Base-by-base conservation (phyloP, 2,113 vertebrate species). In the Aegotheles bennettii region DNA sequence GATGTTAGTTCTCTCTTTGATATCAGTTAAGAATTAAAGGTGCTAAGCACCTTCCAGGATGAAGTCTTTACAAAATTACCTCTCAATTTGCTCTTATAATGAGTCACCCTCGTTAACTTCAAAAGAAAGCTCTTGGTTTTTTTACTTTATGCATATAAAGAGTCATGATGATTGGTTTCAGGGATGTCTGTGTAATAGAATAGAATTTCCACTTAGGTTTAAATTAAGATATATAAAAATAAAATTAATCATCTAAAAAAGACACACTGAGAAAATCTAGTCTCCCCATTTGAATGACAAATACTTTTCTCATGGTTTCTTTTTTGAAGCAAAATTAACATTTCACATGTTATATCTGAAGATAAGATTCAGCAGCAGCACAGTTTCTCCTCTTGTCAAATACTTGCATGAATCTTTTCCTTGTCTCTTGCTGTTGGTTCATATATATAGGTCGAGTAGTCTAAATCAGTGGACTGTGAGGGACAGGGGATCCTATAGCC, bases 401-500 rank as follows among this genome's bases (percentile, higher is more conserved):
- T 69, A 51, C 51, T 64, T 82, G 4, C 28, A 21, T 33, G 5
- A 56, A 29, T 57, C 8, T 36, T 77, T 77, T 38, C 26, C 17
- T 80, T 75, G 15, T 19, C 31, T 87, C 20, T 71, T 56, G 16
- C 11, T 84, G 28, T 11, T 64, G 40, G 11, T 63, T 16, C 7
- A 0, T 70, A 3, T 5, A 13, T 3, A 61, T 24, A 2, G 18
- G 4, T 24, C n/a, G n/a, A n/a, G 24, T 35, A 13, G 9, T 53
- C 42, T 63, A 33, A 48, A 73, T n/a, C 8, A 40, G 35, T n/a
- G 36, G 33, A 40, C 8, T 54, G 14, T 50, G 47, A 87, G 16
- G 6, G 20, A 28, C 3, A 12, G 57, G 9, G 21, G 3, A 42
- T 75, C 16, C n/a, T 36, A 10, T 20, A 57, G 25, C 8, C n/a